These are phyloP conservation scores for Scortum barcoo DNA, from an alignment of 2,113 vertebrate species.

Conservation along the genomic window DNA sequence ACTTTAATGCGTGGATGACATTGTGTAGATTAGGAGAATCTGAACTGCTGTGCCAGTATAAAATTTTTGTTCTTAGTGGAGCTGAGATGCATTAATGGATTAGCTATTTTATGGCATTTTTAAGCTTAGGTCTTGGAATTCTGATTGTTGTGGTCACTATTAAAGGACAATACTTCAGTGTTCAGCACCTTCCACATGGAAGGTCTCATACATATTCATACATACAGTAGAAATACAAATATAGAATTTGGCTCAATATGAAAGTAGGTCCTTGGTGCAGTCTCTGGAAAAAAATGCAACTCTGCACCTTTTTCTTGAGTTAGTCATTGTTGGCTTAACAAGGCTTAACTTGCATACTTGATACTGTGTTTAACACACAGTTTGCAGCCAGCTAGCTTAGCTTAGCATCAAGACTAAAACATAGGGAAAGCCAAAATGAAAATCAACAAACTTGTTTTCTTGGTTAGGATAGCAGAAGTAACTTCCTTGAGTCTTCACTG, in stretches of 20 bases:
- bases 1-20: conserved; percentile 31
- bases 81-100: conserved; percentile 35
- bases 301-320: background rate
- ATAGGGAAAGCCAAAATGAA: too few relatives aligned
- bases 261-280: background rate
- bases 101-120: conserved; percentile 6
- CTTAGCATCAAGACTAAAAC: too few relatives aligned
- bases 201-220: background rate
- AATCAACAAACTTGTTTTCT: too few relatives aligned
- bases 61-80: conserved; percentile 20
- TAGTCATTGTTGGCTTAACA: background rate
- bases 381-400: too few relatives aligned
- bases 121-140: conserved; percentile 20
- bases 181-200: background rate
- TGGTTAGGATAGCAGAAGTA: too few relatives aligned
- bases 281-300: background rate
- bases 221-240: background rate
- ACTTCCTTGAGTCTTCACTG: too few relatives aligned
- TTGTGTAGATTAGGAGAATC: conserved; percentile 49
- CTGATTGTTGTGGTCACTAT: conserved; percentile 13
- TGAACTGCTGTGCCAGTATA: conserved; percentile 11
- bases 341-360: background rate
- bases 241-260: background rate
- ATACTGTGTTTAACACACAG: background rate
- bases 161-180: background rate